Conservation (phyloP, 2,797 vertebrate genomes). For the Hypotaenidia okinawae region DNA sequence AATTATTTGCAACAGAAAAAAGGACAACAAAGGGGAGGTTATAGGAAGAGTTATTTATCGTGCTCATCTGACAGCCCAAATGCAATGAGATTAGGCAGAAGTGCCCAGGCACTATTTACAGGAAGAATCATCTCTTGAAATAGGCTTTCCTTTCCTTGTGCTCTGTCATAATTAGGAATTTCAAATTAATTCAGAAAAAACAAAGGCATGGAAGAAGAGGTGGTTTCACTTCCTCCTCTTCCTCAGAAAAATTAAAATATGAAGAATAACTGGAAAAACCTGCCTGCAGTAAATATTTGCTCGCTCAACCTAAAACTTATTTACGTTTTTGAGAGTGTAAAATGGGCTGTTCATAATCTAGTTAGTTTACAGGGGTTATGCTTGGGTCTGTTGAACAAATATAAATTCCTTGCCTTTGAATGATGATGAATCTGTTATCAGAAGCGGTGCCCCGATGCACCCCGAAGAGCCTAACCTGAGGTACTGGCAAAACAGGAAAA, state of each 20-base stretch:
- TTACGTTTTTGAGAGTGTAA: background rate
- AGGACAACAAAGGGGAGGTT: background rate
- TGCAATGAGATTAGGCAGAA: slow-evolving; percentile 33
- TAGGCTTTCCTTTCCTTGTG: background rate
- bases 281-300: background rate
- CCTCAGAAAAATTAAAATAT: background rate
- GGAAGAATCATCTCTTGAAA: slow-evolving; percentile 9
- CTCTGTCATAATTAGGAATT: slow-evolving; percentile 7
- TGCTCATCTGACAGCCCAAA: slow-evolving; percentile 10
- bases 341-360: background rate
- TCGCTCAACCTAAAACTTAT: background rate
- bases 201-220: background rate
- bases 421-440: background rate
- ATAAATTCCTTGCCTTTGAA: background rate
- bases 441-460: background rate
- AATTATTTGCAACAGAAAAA: background rate
- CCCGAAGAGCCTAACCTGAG: background rate
- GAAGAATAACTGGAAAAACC: background rate
- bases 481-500: background rate
- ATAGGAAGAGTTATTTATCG: background rate
- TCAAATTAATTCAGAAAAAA: background rate
- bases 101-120: background rate
- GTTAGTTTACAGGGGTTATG: background rate
- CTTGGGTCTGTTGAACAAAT: background rate
- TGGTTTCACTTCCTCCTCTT: background rate